Base-by-base conservation (phyloP, 2,888 invertebrate species). In the Oscheius sp. region DNA sequence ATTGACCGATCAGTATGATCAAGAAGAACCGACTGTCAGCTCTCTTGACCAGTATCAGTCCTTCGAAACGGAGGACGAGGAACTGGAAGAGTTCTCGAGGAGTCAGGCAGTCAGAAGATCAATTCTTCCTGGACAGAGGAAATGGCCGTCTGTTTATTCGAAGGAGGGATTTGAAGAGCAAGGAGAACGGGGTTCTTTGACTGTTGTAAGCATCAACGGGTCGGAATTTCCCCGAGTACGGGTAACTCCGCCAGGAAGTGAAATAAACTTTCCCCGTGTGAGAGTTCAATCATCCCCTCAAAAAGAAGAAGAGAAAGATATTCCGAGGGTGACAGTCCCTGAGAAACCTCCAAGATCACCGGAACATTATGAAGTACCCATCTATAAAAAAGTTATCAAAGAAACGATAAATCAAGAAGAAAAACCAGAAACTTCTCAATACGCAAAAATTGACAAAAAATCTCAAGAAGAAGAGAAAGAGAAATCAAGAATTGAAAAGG, bases 31-130 rank as follows among this genome's bases (percentile, higher is more conserved):
- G 2, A 17, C n/a, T 9, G 12, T 12, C n/a, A 8, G 20, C n/a
- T 33, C 33, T 12, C 22, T 12, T 6, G 24, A 47, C 24, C 14
- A 9, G 36, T 12, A 44, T 8, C 8, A 44, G 6, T 17, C 45
- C 45, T 36, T 14, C 8, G 36, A 36, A 14, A n/a, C n/a, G n/a
- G 51, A 51, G 2, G 54, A 54, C 6, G 54, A 54, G 12, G 54
- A 54, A 33, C 12, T 54, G 12, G 20, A 54, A 33, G 20, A 54
- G 12, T 54, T 54, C 36, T 22, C 20, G 32, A 32, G 54, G 24
- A 54, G 54, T 33, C 20, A 54, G 4, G 20, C 54, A 6, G 54
- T 54, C 32, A 54, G 54, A 33, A 54, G 54, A 33, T 54, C 54
- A 33, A 54, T 54, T 32, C 33, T 54, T 2, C 54, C 54, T 20